Base-by-base conservation (phyloP, 2,888 invertebrate genomes). In the Trissolcus brochymenae region DNA sequence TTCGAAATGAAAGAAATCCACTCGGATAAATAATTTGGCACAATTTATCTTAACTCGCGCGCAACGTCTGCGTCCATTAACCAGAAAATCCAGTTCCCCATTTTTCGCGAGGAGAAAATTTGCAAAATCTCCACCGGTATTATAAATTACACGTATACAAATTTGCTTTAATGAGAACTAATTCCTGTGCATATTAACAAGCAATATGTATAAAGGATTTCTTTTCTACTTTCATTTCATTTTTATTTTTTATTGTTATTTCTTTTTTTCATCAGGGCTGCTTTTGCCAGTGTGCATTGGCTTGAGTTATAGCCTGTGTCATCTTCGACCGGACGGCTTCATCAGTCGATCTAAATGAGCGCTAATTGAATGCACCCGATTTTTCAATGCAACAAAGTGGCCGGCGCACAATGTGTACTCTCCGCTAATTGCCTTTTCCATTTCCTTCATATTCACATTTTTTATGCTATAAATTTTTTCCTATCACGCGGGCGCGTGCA, bases 361-460 rank as follows among this genome's bases (percentile, higher is more conserved):
- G 49, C 41, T 16, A 74, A 61, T 67, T 59, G 40, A 75, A 64
- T 53, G 49, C 50, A 57, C 14, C 50, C 13, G 35, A 67, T 57
- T 62, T 16, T 11, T 51, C 55, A 17, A 19, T 50, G 60, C 25
- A 56, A 61, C 72, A 59, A 73, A 65, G 17, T 54, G 53, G 17
- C 16, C 14, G 55, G 14, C 1, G 16, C 46, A 35, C 35, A 35
- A 9, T 35, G 35, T 35, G 35, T 35, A 11, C 9, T 46, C n/a
- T n/a, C 1, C 6, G 51, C 17, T 75, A 75, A 75, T 75, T 68
- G 59, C 68, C 56, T 72, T 64, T 60, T 43, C 68, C 46, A 60
- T 68, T 77, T 77, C 61, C 57, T 73, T 61, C 14, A 66, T 56
- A 61, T 59, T 50, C 54, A 57, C 9, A 35, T 67, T 73, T 67